These are phyloP conservation scores for Spea bombifrons DNA, from an alignment of 2,113 vertebrate species.

Conservation along the genomic window DNA sequence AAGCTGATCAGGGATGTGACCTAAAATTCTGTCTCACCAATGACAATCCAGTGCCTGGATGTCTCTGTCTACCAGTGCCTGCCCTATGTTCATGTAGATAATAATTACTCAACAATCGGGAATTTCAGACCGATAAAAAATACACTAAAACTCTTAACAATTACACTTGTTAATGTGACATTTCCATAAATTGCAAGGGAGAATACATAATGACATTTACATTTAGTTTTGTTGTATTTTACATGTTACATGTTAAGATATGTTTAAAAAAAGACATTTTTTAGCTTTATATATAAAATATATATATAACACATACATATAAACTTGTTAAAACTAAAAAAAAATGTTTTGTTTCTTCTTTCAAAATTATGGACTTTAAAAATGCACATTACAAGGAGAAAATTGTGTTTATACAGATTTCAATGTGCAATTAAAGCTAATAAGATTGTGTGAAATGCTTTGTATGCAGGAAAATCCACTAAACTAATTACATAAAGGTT, in stretches of 20 bases:
- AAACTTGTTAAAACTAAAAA: background rate
- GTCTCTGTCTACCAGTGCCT: too few relatives aligned
- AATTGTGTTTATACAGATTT: slow-evolving; percentile 50
- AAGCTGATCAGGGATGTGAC: too few relatives aligned
- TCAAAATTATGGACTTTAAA: background rate
- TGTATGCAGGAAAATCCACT: slow-evolving; percentile 52
- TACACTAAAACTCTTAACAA: too few relatives aligned
- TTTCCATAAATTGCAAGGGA: too few relatives aligned
- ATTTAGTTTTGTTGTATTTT: background rate
- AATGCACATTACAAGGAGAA: slow-evolving; percentile 38
- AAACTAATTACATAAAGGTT: slow-evolving; percentile 47
- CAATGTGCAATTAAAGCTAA: slow-evolving; percentile 62
- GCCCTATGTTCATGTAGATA: too few relatives aligned
- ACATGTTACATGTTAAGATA: background rate
- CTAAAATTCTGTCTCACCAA: too few relatives aligned
- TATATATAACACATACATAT: background rate
- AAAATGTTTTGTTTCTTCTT: background rate
- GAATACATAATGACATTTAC: background rate
- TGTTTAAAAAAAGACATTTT: background rate
- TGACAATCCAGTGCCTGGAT: too few relatives aligned
- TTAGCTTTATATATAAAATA: background rate
- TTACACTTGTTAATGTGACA: too few relatives aligned
- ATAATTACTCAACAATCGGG: too few relatives aligned
- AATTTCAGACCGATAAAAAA: too few relatives aligned
- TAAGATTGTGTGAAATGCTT: slow-evolving; percentile 52